Evolutionary conservation across 2,113 vertebrate species (phyloP), one percentile per base, ranked within the genome.

Genomic region (Thomomys bottae): DNA sequence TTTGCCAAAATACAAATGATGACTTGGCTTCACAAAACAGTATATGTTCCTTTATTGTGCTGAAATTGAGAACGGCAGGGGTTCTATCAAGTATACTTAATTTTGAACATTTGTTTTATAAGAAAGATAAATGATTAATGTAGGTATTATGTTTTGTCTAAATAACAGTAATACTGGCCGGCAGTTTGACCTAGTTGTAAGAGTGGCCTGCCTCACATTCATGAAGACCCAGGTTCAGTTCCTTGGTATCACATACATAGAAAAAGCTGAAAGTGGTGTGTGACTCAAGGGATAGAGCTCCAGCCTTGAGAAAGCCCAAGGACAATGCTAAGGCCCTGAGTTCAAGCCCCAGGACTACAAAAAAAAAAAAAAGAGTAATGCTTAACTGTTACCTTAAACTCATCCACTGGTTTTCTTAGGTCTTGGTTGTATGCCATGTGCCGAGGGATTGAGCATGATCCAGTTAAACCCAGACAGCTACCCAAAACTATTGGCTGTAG

Each of bases 401-500:
- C 85, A 80, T 70, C 88, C 87, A 87, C 6, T 97, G 88, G 17
- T 94, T 72, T 96, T 97, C 94, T 96, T 94, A 98, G 99, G 96
- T 96, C 98, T 84, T 99, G 99, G 99, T 97, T 99, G 1, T 99
- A 98, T 80, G 98, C 99, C 93, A 95, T 99, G 96, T 99, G 99
- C 93, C 98, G 99, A 87, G 99, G 99, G 81, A 98, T 99, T 76
- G 99, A 99, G 78, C 99, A 99, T 45, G 99, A 99, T 93, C 98
- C 99, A 10, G 99, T 99, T 67, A 99, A 98, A 97, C 98, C 99
- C 73, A 98, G 99, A 49, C 98, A 99, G 87, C 96, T 99, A 87
- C 98, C 99, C 2, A 99, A 98, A 96, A 99, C 99, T 64, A 98
- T 99, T 78, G 99, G 99, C 93, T 99, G 99, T 96, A 99, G 99